Evolutionary conservation across 2,113 vertebrate species (phyloP).

Genomic region (Climacteris rufus): DNA sequence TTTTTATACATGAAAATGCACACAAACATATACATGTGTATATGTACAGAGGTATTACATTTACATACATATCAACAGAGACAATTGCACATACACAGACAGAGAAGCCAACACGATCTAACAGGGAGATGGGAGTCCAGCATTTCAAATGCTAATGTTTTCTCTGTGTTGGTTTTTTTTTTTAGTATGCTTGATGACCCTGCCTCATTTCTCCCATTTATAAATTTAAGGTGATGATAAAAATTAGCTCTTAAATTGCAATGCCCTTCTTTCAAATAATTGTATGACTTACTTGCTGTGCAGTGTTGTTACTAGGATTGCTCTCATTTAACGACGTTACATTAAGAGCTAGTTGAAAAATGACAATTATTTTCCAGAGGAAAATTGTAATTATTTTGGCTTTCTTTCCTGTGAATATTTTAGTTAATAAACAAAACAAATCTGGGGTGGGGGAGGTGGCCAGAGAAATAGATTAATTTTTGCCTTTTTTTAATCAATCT

Average conservation of each 20-base stretch:
- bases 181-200: background rate
- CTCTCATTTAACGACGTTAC: conserved; percentile 11
- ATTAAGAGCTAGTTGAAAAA: conserved; percentile 28
- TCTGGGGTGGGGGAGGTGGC: background rate
- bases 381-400: conserved; percentile 37
- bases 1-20: background rate
- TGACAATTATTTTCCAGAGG: background rate
- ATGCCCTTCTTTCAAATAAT: background rate
- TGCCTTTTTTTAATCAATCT: conserved; percentile 1
- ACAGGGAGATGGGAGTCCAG: background rate
- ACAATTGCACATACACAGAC: background rate
- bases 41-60: background rate
- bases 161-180: background rate
- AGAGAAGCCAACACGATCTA: background rate
- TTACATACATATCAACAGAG: conserved; percentile 6
- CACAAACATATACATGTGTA: conserved; percentile 8
- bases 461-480: conserved; percentile 18
- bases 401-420: conserved; percentile 16
- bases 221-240: conserved; percentile 7
- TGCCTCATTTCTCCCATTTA: background rate
- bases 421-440: conserved; percentile 25
- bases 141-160: background rate
- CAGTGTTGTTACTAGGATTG: background rate
- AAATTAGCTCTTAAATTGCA: conserved; percentile 29
- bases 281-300: background rate